These are phyloP conservation scores for Lordiphosa collinella DNA, from an alignment of 1,140 invertebrate species.

Conservation along the genomic window DNA sequence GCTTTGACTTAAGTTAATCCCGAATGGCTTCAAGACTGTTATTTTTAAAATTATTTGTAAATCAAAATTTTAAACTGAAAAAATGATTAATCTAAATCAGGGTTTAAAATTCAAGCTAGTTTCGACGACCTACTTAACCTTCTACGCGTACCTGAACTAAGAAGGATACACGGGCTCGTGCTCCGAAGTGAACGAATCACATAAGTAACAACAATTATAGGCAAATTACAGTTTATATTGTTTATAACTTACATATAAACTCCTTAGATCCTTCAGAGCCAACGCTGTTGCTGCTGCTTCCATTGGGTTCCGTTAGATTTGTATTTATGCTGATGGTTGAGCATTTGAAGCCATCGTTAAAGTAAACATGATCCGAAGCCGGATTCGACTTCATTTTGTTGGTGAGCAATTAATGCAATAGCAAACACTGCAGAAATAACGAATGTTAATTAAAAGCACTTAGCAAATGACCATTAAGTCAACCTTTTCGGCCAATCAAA, in stretches of 20 bases:
- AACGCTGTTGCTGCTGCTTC: constrained; percentile 23
- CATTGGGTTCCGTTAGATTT: constrained; percentile 44
- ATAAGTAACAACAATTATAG: no score
- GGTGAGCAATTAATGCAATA: constrained; percentile 1
- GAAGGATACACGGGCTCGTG: no score
- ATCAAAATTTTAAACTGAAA: no score
- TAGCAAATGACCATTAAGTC: not conserved
- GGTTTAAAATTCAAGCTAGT: no score
- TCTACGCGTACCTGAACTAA: no score
- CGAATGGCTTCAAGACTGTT: no score
- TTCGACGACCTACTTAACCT: no score
- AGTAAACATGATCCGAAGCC: constrained; percentile 69
- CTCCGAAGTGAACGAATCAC: no score
- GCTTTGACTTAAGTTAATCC: no score
- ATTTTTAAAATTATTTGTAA: no score
- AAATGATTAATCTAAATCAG: no score
- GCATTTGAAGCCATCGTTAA: constrained; percentile 73
- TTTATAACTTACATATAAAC: constrained; percentile 66
- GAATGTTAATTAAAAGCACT: constrained; percentile 8
- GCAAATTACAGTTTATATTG: no score
- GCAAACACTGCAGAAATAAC: constrained; percentile 10
- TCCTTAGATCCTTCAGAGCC: constrained; percentile 66
- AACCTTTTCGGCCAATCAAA: not conserved
- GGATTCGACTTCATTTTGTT: constrained; percentile 66
- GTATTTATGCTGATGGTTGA: constrained; percentile 68